A percentile compares a stretch with the other conserved stretches of the same genome.
Conservation (phyloP, 2,113 vertebrate genomes). For the Irena cyanogastra region DNA sequence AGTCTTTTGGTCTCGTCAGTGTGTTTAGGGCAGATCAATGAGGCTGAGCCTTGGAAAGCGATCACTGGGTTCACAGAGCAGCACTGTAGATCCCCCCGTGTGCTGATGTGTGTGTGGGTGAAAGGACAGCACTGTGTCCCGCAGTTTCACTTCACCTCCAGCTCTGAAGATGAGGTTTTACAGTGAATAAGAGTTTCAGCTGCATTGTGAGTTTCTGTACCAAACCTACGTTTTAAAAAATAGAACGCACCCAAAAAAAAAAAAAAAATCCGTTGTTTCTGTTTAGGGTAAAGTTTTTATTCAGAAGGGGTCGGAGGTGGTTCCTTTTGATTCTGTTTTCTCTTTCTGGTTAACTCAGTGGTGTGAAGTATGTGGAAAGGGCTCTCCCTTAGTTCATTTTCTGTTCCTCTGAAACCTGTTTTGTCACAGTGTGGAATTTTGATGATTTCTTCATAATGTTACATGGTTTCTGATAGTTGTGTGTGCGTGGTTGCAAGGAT, state of each 20-base stretch:
- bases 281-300: neutral
- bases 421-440: conserved; percentile 8
- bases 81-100: neutral
- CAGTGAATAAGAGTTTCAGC: neutral
- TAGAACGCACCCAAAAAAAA: neutral
- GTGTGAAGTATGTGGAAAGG: neutral
- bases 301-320: neutral
- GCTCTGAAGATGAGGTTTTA: conserved; percentile 2
- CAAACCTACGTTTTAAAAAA: conserved; percentile 15
- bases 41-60: neutral
- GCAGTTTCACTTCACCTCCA: conserved; percentile 10
- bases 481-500: neutral
- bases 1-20: neutral
- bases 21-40: neutral
- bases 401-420: conserved; percentile 24
- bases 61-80: neutral
- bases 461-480: neutral
- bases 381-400: neutral
- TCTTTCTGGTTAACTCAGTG: neutral
- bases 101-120: neutral
- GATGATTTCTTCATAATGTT: neutral
- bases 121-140: neutral
- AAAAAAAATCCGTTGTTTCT: neutral
- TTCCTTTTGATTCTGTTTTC: conserved; percentile 28
- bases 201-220: neutral